phyloP scores from a whole-genome alignment of 2,888 invertebrate genomes.

The Oscheius sp. region DNA sequence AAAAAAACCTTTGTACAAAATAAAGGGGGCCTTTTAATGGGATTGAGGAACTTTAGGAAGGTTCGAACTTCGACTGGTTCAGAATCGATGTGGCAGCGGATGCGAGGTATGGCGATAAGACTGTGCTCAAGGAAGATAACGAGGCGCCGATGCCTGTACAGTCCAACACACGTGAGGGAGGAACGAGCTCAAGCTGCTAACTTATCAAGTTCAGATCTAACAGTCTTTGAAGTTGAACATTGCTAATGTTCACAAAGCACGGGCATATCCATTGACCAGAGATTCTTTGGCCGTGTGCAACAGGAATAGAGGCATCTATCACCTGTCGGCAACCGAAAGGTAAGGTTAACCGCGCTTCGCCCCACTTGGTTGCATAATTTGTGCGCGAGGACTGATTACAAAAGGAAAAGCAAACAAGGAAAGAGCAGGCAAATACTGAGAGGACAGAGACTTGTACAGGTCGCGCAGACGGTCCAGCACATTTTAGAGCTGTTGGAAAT shows the following conservation, averaged over 20 bases:
- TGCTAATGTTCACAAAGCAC: too few species aligned
- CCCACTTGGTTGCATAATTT: slow-evolving; percentile 37
- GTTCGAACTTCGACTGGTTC: background rate
- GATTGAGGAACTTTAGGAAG: background rate
- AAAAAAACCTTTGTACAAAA: too few species aligned
- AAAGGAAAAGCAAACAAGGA: slow-evolving; percentile 39
- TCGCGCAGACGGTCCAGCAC: slow-evolving; percentile 16
- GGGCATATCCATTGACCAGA: too few species aligned
- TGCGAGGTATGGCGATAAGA: slow-evolving; percentile 27
- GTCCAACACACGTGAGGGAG: slow-evolving; percentile 4
- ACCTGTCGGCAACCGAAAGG: background rate
- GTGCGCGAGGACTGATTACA: slow-evolving; percentile 37
- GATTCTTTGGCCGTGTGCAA: too few species aligned
- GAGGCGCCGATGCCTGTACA: slow-evolving; percentile 31
- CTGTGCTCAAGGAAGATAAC: slow-evolving; percentile 31
- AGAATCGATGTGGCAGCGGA: slow-evolving; percentile 33
- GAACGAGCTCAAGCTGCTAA: background rate
- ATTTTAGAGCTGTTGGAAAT: background rate
- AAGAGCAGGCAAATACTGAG: slow-evolving; percentile 32
- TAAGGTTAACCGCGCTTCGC: slow-evolving; percentile 20
- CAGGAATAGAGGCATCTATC: background rate
- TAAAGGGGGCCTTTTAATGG: too few species aligned
- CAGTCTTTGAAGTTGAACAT: background rate
- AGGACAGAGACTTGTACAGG: slow-evolving; percentile 13
- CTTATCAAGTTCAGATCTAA: background rate